Evolutionary conservation across 2,888 invertebrate species (phyloP), one percentile per base, ranked within the genome.

Genomic region (Herminia tarsipennalis): DNA sequence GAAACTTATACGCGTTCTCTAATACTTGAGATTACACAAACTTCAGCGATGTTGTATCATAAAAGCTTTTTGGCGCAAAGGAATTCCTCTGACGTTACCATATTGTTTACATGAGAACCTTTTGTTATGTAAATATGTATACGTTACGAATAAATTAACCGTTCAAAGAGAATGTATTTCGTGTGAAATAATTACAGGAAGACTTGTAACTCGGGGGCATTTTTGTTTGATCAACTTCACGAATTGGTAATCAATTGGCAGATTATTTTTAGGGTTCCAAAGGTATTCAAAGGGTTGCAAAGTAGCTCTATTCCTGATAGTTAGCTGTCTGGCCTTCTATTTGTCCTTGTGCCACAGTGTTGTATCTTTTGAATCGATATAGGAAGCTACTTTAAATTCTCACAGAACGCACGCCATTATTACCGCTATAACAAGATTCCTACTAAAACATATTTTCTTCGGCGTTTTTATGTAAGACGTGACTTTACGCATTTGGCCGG

Each of bases 61-160:
- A 49, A 53, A 59, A 60, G 65, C 41, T 46, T 57, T n/a, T 58
- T 56, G 56, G 39, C 49, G 58, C 60, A 73, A 76, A 75, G 70
- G 70, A 58, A 76, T 76, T 70, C 72, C 73, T 70, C 52, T 38
- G 51, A 53, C 61, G 64, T 60, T 61, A 49, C 38, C 42, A 64
- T 69, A 69, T 73, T 75, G 72, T 76, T 72, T 68, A 69, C 57
- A 60, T 46, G 45, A 61, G 47, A 61, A 69, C 69, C 70, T 73
- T 76, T 76, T 63, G 75, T 73, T 52, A 76, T 75, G 74, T 67
- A 73, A 74, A 79, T 75, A 65, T 57, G 51, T 63, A 56, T 65
- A 70, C 60, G 56, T 53, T 48, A 41, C 21, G 67, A 70, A 73
- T 75, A 71, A 72, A 76, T 77, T 78, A 76, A 64, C 62, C 48